Base-by-base conservation (phyloP, 2,888 invertebrate genomes). In the Polyploca ridens region DNA sequence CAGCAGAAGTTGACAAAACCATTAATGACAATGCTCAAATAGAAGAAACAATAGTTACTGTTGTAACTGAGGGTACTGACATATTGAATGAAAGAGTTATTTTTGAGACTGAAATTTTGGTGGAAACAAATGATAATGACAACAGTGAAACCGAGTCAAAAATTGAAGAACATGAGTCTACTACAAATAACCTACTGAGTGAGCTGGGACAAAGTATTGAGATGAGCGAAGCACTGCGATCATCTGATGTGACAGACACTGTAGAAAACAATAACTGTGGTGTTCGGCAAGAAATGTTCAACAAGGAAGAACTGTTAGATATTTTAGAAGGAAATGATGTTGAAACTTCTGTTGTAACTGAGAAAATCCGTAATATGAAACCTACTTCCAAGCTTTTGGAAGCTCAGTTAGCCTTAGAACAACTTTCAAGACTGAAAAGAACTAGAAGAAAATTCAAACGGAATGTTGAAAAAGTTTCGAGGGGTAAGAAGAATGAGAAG, bases 231-330 rank as follows among this genome's bases (percentile, higher is more conserved):
- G 91, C 86, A 6, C 71, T 94, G 64, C 82, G 87, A 16, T 86
- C 90, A 38, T 89, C 92, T 14, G 88, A 90, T 79, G 76, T 86
- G 19, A 70, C 85, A 65, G 89, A 88, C 63, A 84, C 83, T 74
- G 73, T 79, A 33, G 91, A 92, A 76, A 92, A 91, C 70, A 93
- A 93, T 71, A 91, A 91, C 67, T 83, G 87, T 76, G 64, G 81
- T 57, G 72, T 73, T 5, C 83, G 85, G 66, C 88, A 91, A 69
- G 91, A 93, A 77, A 88, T 94, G 14, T 92, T 94, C 68, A 94
- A 94, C 71, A 94, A 94, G 73, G 93, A 94, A 71, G 93, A 94
- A 70, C 71, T 94, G 33, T 74, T 94, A 62, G 92, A 93, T 71
- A 94, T 94, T 68, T 81, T 94, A 66, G 89, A 94, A 78, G 94